These are phyloP conservation scores for Itoplectis maculator DNA, from an alignment of 2,888 invertebrate species.

Conservation along the genomic window DNA sequence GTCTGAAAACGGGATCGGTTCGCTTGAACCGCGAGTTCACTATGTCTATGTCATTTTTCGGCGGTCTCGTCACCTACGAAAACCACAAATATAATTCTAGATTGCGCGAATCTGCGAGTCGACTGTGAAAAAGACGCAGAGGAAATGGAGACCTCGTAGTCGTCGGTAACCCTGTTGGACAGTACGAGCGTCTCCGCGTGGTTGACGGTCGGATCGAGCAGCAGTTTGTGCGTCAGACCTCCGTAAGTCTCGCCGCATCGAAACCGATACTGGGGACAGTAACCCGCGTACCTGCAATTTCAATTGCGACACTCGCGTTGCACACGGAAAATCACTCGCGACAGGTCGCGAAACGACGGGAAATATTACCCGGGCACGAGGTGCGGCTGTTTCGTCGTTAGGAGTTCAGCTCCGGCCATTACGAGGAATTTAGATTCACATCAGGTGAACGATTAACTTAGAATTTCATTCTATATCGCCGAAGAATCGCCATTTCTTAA, in stretches of 20 bases:
- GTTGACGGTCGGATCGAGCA: constrained; percentile 90
- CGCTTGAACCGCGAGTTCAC: constrained; percentile 88
- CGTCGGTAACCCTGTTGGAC: constrained; percentile 88
- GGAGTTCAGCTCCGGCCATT: constrained; percentile 72
- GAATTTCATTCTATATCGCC: constrained; percentile 47
- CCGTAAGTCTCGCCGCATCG: constrained; percentile 92
- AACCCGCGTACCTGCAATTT: constrained; percentile 89
- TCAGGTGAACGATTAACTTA: constrained; percentile 38
- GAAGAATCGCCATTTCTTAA: constrained; percentile 29
- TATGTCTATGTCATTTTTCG: constrained; percentile 88
- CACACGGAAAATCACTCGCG: no score
- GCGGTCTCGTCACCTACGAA: constrained; percentile 87
- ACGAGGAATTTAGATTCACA: constrained; percentile 52
- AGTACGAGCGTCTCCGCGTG: constrained; percentile 90
- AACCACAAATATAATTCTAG: constrained; percentile 14
- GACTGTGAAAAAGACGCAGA: no score
- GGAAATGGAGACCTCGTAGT: constrained; percentile 89
- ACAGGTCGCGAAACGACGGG: constrained; percentile 22
- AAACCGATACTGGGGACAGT: constrained; percentile 91
- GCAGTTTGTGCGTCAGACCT: constrained; percentile 88
- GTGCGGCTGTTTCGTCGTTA: constrained; percentile 89
- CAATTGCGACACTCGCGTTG: constrained; percentile 31
- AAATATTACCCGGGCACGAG: constrained; percentile 90
- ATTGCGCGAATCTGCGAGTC: not conserved
- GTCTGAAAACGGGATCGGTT: constrained; percentile 89